Conservation (phyloP, 2,888 invertebrate species). For the Rhagophthalmus giganteus region DNA sequence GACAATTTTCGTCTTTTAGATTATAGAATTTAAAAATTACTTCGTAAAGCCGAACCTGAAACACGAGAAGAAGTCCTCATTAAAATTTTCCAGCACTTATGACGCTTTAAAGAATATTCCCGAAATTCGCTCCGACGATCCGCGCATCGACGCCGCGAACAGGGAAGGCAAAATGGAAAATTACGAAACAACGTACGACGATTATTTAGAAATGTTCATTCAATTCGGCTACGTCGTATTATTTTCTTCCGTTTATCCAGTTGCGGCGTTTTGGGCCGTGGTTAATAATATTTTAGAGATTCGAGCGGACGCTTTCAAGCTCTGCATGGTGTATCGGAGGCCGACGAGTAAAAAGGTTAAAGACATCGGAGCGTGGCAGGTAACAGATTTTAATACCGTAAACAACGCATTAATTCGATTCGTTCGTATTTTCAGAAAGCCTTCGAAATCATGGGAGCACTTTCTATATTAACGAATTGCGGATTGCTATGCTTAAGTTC, state of each 20-base stretch:
- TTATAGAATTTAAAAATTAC: constrained; percentile 10
- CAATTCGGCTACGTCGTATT: constrained; percentile 80
- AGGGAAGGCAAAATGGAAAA: constrained; percentile 68
- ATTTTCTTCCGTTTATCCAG: constrained; percentile 76
- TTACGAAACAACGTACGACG: constrained; percentile 76
- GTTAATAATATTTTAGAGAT: constrained; percentile 76
- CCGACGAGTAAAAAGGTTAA: constrained; percentile 69
- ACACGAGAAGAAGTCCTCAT: not conserved
- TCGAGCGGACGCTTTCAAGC: constrained; percentile 73
- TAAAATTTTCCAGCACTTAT: constrained; percentile 12
- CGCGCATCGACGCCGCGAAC: constrained; percentile 57
- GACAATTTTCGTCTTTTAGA: constrained; percentile 1
- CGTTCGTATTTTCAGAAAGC: constrained; percentile 56
- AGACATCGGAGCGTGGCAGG: constrained; percentile 79
- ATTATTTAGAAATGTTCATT: constrained; percentile 76
- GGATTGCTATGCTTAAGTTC: constrained; percentile 72
- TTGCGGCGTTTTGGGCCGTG: constrained; percentile 74
- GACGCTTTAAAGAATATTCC: constrained; percentile 45
- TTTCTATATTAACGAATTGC: constrained; percentile 75
- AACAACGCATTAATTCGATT: constrained; percentile 3
- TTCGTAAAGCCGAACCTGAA: not conserved
- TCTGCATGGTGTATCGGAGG: constrained; percentile 69
- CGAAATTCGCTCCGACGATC: constrained; percentile 55
- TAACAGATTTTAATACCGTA: constrained; percentile 45
- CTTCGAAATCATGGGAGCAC: constrained; percentile 67